These are phyloP conservation scores for Siniperca undulata DNA, from an alignment of 2,797 vertebrate genomes.

Conservation along the genomic window DNA sequence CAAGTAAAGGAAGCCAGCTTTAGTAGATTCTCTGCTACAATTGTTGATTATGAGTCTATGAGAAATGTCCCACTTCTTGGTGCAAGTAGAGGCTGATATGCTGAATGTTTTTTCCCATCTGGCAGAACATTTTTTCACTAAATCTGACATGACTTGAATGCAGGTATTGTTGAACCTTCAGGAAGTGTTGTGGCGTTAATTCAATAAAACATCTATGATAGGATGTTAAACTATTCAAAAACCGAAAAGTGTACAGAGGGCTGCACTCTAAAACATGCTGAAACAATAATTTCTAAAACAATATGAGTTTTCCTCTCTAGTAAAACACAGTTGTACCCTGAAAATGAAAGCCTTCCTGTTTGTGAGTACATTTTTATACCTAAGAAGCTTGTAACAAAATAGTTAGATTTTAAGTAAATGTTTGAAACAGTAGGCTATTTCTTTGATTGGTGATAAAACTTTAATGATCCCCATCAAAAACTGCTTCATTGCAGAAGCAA, in stretches of 20 bases:
- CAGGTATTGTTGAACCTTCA: conserved; percentile 41
- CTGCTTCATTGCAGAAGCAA: background rate
- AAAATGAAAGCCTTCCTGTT: background rate
- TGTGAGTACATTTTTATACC: background rate
- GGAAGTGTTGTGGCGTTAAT: conserved; percentile 21
- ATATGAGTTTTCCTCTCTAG: background rate
- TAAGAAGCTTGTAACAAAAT: background rate
- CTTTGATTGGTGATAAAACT: background rate
- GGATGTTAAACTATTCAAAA: conserved; percentile 21
- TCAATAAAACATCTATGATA: conserved; percentile 25
- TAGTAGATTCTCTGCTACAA: background rate
- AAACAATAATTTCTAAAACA: conserved; percentile 13
- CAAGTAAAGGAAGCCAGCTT: background rate
- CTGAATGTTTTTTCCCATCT: conserved; percentile 8
- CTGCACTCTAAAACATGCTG: background rate
- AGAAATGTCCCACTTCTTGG: conserved; percentile 19
- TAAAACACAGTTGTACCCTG: background rate
- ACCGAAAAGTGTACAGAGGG: background rate
- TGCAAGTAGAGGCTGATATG: background rate
- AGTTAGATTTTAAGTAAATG: background rate
- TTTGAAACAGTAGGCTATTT: background rate
- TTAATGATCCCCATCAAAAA: background rate
- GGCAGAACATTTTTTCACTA: conserved; percentile 25
- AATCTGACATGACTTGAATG: conserved; percentile 43
- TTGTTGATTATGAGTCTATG: conserved; percentile 4